Evolutionary conservation across 2,888 invertebrate species (phyloP).

Genomic region (Alloplasta piceator): DNA sequence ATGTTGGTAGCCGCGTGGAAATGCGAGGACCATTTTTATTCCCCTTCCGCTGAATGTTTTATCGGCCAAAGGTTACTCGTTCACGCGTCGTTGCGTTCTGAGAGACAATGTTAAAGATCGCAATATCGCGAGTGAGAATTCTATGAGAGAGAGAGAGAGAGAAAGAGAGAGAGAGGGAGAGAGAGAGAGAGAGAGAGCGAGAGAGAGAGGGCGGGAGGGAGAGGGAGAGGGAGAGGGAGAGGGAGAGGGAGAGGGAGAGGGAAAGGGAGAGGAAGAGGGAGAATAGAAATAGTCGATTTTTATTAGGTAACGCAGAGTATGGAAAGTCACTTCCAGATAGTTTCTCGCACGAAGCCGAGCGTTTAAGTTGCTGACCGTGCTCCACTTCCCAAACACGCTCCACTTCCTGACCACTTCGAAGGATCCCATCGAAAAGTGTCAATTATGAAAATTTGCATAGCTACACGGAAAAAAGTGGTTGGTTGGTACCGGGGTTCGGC

Average conservation of each 20-base stretch:
- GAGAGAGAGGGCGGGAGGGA: background rate
- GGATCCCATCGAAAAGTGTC: too few species aligned
- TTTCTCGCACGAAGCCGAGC: too few species aligned
- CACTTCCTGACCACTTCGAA: too few species aligned
- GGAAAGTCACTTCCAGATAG: too few species aligned
- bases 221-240: constrained; percentile 53
- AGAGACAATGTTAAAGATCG: constrained; percentile 23
- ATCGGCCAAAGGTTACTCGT: constrained; percentile 61
- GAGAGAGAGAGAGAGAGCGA: too few species aligned
- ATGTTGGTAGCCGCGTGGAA: background rate
- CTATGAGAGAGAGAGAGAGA: background rate
- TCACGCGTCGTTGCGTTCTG: constrained; percentile 74
- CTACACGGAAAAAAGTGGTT: too few species aligned
- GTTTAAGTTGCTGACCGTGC: too few species aligned
- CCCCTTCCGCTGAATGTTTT: constrained; percentile 13
- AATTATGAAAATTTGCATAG: too few species aligned
- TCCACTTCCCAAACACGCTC: too few species aligned
- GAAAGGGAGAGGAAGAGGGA: background rate
- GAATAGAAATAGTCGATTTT: background rate
- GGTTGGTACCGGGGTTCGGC: too few species aligned
- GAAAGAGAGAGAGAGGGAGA: constrained; percentile 21
- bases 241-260: too few species aligned
- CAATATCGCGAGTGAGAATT: background rate
- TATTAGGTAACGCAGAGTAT: too few species aligned
- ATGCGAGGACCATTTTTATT: background rate